These are phyloP conservation scores for Tychaedon coryphoeus DNA, from an alignment of 2,113 vertebrate species.

Conservation along the genomic window DNA sequence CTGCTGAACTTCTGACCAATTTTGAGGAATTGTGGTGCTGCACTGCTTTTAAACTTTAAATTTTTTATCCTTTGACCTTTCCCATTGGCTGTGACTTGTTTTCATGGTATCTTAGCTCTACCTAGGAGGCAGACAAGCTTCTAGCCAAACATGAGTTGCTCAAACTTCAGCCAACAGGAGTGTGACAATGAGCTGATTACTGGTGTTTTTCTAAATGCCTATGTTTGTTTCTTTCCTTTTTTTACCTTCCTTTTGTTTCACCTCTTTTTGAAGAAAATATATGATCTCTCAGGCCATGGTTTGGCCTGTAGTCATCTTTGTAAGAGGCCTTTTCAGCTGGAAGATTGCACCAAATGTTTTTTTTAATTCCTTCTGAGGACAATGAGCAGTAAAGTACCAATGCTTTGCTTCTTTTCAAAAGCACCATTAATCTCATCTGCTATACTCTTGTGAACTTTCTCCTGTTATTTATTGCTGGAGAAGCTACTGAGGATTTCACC, in stretches of 20 bases:
- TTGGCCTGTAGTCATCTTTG: background rate
- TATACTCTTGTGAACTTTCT: background rate
- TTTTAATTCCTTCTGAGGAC: background rate
- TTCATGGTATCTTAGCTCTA: slow-evolving; percentile 13
- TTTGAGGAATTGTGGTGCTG: background rate
- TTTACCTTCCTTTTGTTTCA: background rate
- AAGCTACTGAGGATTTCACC: background rate
- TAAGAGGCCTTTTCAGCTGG: background rate
- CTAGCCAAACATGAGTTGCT: background rate
- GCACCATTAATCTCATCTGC: background rate
- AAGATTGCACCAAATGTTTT: background rate
- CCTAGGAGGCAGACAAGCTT: background rate
- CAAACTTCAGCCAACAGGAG: background rate
- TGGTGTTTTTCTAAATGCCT: background rate
- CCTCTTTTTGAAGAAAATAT: background rate
- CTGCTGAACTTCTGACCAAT: background rate
- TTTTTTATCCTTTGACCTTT: slow-evolving; percentile 22
- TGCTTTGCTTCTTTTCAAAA: background rate
- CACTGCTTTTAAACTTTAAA: background rate
- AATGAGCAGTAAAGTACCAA: background rate
- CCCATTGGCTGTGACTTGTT: background rate
- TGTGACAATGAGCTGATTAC: background rate
- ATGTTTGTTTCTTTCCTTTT: background rate
- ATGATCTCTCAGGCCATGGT: background rate
- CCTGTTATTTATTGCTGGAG: background rate